Evolutionary conservation across 2,113 vertebrate species (phyloP).

Genomic region (Rhinolophus sinicus): DNA sequence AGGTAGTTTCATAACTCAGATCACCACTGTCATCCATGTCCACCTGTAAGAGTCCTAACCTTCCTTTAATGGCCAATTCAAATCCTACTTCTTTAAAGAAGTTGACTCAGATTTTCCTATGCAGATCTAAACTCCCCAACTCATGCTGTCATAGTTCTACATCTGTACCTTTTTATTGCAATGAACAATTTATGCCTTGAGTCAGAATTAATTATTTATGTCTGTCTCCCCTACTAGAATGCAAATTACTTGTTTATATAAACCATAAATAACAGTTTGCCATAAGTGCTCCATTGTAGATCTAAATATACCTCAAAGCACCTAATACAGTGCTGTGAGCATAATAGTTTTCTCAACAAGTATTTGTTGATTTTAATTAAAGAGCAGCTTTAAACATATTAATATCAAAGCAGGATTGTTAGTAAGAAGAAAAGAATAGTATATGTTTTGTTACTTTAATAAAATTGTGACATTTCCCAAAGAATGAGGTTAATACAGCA

Average conservation of each 20-base stretch:
- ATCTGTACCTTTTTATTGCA: neutral
- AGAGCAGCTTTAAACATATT: neutral
- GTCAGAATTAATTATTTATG: slow-evolving; percentile 12
- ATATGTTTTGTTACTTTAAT: slow-evolving; percentile 23
- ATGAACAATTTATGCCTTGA: slow-evolving; percentile 16
- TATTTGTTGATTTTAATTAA: slow-evolving; percentile 7
- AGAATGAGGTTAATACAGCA: neutral
- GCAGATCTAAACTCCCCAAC: neutral
- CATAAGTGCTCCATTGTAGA: neutral
- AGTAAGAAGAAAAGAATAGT: neutral
- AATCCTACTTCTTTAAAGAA: neutral
- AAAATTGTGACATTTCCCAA: neutral
- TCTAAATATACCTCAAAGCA: slow-evolving; percentile 18
- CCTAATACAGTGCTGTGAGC: neutral
- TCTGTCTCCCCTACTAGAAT: neutral
- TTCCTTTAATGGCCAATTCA: neutral
- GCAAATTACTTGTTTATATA: slow-evolving; percentile 2
- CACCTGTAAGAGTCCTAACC: neutral
- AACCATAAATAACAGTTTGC: neutral
- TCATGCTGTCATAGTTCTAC: neutral
- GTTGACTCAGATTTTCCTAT: neutral
- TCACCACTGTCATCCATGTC: neutral
- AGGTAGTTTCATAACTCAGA: neutral
- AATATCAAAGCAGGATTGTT: neutral
- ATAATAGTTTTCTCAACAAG: slow-evolving; percentile 11